phyloP scores from a whole-genome alignment of 2,888 invertebrate species.

The Heliconius erato region DNA sequence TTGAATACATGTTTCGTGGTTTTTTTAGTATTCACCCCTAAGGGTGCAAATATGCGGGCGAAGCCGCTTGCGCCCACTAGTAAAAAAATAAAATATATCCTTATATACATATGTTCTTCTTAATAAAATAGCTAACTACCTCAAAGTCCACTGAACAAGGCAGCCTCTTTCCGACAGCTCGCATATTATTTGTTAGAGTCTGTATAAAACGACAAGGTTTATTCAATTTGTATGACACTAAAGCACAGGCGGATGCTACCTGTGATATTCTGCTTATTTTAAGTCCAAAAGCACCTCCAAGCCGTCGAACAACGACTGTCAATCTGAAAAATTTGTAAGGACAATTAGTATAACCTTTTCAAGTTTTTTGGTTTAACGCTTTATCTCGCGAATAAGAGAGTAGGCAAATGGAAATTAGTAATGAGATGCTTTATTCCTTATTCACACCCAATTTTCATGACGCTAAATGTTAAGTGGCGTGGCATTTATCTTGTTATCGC shows the following conservation, averaged over 20 bases:
- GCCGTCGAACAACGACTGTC: conserved; percentile 82
- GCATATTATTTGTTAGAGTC: conserved; percentile 87
- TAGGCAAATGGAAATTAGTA: too few species aligned
- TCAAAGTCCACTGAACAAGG: conserved; percentile 78
- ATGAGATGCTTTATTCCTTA: too few species aligned
- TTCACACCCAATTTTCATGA: too few species aligned
- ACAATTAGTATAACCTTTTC: not conserved
- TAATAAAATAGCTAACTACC: conserved; percentile 50
- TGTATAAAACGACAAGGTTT: conserved; percentile 87
- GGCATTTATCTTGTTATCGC: too few species aligned
- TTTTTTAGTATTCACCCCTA: too few species aligned
- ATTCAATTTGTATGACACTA: conserved; percentile 86
- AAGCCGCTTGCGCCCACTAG: too few species aligned
- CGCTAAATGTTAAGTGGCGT: too few species aligned
- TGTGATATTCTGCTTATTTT: conserved; percentile 87
- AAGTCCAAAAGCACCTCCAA: conserved; percentile 92
- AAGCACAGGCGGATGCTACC: conserved; percentile 86
- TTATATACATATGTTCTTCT: not conserved
- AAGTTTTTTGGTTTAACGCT: not conserved
- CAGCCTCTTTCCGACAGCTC: conserved; percentile 84
- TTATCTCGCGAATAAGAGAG: too few species aligned
- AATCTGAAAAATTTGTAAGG: not conserved
- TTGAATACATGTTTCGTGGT: too few species aligned
- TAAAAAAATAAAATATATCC: too few species aligned
- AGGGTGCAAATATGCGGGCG: too few species aligned